Evolutionary conservation across 2,113 vertebrate species (phyloP).

Genomic region (Dasyurus viverrinus): DNA sequence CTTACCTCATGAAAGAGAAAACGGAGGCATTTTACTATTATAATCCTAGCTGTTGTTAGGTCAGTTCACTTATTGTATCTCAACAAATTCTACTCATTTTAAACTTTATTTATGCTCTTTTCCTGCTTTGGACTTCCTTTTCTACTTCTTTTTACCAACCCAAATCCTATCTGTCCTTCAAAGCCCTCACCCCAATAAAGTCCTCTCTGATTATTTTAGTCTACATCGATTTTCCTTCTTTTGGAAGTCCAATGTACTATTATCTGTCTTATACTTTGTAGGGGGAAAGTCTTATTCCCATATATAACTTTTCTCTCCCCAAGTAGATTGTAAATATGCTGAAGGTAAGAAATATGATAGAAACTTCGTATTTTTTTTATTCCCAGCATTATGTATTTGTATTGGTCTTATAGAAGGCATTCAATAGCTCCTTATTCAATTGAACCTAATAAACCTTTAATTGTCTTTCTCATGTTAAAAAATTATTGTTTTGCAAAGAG

Average conservation of each 20-base stretch:
- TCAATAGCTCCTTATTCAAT: background rate
- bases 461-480: background rate
- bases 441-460: background rate
- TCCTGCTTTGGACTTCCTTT: background rate
- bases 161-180: background rate
- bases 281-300: background rate
- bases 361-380: background rate
- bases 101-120: background rate
- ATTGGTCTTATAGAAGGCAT: background rate
- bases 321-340: background rate
- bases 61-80: background rate
- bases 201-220: background rate
- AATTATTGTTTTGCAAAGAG: background rate
- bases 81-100: background rate
- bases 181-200: background rate
- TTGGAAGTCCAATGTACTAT: background rate
- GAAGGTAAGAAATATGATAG: background rate
- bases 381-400: background rate
- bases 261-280: background rate
- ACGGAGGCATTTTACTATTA: background rate
- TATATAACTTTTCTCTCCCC: background rate
- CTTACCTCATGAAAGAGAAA: background rate
- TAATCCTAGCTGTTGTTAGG: background rate
- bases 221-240: background rate
- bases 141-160: background rate